Base-by-base conservation (phyloP, 92 coral and sea anemone genomes). In the Epizoanthus fatuus region DNA sequence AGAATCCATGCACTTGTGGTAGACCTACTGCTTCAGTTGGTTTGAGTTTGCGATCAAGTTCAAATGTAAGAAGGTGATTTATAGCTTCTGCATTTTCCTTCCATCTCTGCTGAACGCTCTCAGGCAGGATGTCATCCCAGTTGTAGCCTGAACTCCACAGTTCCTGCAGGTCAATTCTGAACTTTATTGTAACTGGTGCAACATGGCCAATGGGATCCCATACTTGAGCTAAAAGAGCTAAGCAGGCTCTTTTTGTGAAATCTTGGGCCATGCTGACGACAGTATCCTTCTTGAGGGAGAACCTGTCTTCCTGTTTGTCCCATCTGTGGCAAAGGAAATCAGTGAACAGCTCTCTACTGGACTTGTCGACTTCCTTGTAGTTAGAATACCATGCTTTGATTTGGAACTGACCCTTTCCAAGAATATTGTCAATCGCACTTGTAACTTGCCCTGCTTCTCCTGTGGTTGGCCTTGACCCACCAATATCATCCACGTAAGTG, bases 161-260 rank as follows among this genome's bases (percentile, higher is more conserved):
- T 55, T 93, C 92, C 37, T 90, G 93, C 0, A 86, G 52, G 59
- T 89, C 89, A 29, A 90, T 81, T 38, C 93, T 59, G 72, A 93
- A 86, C 76, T 83, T 82, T 1, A 90, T 74, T 20, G 94, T 52
- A 7, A 87, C 88, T 1, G 94, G 92, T 51, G 84, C 15, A 49
- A 93, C 74, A 15, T 87, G 96, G 20, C 86, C 94, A 25, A 90
- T 68, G 60, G 96, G 94, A 32, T 90, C 92, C 94, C 96, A 93
- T 29, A 93, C 78, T 72, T 93, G 94, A 10, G 94, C 92, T 38
- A 87, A 64, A 12, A 81, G 79, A 9, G 88, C 88, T 58, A 87
- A 44, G 51, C 94, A 90, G 13, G 74, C 75, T 77, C 88, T 42
- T 72, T 91, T 92, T n/a, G 91, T 14, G 32, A 83, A 10, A 14